Base-by-base conservation (phyloP, 1,140 invertebrate species). In the Drosophila fuyamai region DNA sequence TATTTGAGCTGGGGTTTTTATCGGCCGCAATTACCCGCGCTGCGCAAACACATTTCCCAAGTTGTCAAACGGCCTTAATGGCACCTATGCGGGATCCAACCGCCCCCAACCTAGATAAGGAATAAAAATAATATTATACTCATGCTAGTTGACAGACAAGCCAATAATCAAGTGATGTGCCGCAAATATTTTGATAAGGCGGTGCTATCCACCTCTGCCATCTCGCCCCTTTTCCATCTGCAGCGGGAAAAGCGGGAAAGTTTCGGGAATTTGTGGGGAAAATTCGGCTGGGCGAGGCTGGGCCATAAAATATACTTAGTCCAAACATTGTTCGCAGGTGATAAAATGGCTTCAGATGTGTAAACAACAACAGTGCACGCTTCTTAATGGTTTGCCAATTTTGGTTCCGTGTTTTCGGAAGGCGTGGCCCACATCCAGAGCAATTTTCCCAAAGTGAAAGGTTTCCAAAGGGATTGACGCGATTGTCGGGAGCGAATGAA, bases 31-130 rank as follows among this genome's bases (percentile, higher is more conserved):
- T 86, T 79, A 82, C 66, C 58, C 51, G 65, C 62, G 60, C 71
- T 60, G 61, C 61, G 66, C 83, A 86, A 88, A 83, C 83, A 79
- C 71, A 79, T 73, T 86, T 59, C 36, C 51, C 38, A 61, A 75
- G 53, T 76, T 85, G 82, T 85, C 82, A 86, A 86, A 78, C 53
- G 82, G 78, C 68, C 72, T 81, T 85, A 85, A 60, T 41, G 43
- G 29, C 70, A 70, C 62, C 84, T 59, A 63, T 66, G 46, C 50
- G 47, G 58, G 27, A n/a, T 57, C 47, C 18, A n/a, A 5, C 18
- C 43, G 16, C 32, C 9, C 14, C 36, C 32, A 18, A 53, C 16
- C 50, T n/a, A 76, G 83, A 86, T 86, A 86, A 88, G 76, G 63
- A 78, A 61, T 47, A 55, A 67, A 55, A 76, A 60, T 60, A 76